These are phyloP conservation scores for Benthosema pterotum DNA, from an alignment of 2,797 vertebrate genomes.

Conservation along the genomic window DNA sequence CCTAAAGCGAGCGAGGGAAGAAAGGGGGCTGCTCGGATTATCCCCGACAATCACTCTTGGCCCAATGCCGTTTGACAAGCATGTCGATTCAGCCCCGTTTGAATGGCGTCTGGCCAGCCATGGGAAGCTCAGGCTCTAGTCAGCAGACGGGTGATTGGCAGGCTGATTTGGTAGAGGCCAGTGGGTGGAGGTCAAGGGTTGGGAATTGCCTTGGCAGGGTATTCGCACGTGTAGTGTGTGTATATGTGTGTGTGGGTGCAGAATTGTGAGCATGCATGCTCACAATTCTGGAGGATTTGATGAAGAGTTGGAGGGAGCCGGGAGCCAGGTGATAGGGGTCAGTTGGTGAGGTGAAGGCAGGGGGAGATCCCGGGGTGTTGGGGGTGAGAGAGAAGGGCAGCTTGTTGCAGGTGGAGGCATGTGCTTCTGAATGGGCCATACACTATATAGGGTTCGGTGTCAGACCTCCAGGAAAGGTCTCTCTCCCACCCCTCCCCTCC, in stretches of 20 bases:
- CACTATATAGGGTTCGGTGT: conserved; percentile 35
- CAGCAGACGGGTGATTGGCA: conserved; percentile 39
- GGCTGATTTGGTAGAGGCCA: conserved; percentile 22
- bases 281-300: no score
- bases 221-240: not conserved
- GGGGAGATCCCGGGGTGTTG: not conserved
- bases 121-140: conserved; percentile 18
- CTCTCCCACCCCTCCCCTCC: no score
- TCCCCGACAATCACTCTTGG: conserved; percentile 26
- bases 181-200: conserved; percentile 2
- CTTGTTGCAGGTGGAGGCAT: conserved; percentile 21
- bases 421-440: conserved; percentile 40
- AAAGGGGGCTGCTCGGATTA: conserved; percentile 26
- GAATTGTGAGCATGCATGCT: not conserved
- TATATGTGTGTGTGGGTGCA: not conserved
- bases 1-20: conserved; percentile 12
- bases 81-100: conserved; percentile 27
- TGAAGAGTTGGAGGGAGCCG: conserved; percentile 6
- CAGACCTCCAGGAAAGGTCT: conserved; percentile 47
- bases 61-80: conserved; percentile 37
- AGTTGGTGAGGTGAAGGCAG: not conserved
- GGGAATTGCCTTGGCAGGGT: conserved; percentile 3
- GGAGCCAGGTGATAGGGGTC: conserved; percentile 16
- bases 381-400: conserved; percentile 29
- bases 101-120: conserved; percentile 5